phyloP scores from a whole-genome alignment of 30 jellyfish, hydroid and myxozoan species.

The Hydractinia symbiolongicarpus region DNA sequence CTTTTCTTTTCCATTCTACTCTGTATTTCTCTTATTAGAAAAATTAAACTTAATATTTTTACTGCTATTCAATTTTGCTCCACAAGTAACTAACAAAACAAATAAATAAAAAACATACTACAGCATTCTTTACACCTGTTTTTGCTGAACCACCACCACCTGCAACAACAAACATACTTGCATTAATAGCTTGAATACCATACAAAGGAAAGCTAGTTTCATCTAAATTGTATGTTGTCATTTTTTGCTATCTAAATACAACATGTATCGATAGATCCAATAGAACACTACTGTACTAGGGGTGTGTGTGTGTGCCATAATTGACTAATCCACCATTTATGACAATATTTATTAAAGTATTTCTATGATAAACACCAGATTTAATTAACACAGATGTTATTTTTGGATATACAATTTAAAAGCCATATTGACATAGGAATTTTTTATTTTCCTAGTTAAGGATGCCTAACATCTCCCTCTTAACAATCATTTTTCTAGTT shows the following conservation, averaged over 20 bases:
- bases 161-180: slow-evolving; percentile 57
- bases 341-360: neutral
- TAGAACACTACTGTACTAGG: neutral
- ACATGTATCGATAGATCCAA: neutral
- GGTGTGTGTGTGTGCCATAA: neutral
- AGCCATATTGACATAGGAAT: too few relatives aligned
- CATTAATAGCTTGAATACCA: slow-evolving; percentile 54
- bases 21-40: too few relatives aligned
- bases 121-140: slow-evolving; percentile 95
- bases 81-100: neutral
- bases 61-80: too few relatives aligned
- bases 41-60: too few relatives aligned
- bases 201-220: slow-evolving; percentile 78
- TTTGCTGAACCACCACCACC: slow-evolving; percentile 99
- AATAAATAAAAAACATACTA: slow-evolving; percentile 45
- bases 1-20: too few relatives aligned
- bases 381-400: too few relatives aligned
- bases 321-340: neutral
- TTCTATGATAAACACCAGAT: neutral
- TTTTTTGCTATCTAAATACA: neutral
- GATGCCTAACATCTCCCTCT: too few relatives aligned
- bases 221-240: slow-evolving; percentile 55
- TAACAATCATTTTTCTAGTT: too few relatives aligned
- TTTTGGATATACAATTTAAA: too few relatives aligned
- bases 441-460: too few relatives aligned